Conservation (phyloP, 2,797 vertebrate species). For the Hydrolagus colliei region DNA sequence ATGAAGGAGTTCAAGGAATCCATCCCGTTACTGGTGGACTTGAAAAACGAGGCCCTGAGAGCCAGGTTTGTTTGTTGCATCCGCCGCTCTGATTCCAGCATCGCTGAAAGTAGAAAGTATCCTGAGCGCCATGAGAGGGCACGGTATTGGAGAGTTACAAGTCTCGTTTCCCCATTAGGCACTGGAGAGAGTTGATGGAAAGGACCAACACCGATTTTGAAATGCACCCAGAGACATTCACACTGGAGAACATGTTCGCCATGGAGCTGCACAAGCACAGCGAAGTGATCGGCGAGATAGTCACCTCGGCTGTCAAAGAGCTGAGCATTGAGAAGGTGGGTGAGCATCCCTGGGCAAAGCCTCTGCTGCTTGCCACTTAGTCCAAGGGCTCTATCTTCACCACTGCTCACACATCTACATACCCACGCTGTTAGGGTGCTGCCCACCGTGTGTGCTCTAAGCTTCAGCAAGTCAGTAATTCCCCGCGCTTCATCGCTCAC, state of each 20-base stretch:
- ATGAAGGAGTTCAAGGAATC: constrained; percentile 90
- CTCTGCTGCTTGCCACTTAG: no score
- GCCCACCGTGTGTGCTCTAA: no score
- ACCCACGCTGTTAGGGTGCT: no score
- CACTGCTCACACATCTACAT: no score
- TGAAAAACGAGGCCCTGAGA: constrained; percentile 86
- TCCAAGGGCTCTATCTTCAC: no score
- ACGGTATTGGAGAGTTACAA: background rate
- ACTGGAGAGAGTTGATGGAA: constrained; percentile 86
- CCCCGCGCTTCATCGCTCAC: no score
- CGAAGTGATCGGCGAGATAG: constrained; percentile 75
- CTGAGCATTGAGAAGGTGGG: constrained; percentile 84
- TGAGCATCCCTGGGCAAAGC: background rate
- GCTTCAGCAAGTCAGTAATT: no score
- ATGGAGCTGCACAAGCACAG: constrained; percentile 83
- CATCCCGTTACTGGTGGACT: constrained; percentile 78
- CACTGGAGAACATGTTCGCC: constrained; percentile 90
- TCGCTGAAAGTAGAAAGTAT: background rate
- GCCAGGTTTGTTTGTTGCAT: constrained; percentile 64
- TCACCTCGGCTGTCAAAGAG: constrained; percentile 81
- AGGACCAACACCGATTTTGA: constrained; percentile 76
- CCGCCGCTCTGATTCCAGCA: background rate
- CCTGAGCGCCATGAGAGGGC: no score
- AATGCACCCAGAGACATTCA: constrained; percentile 79
- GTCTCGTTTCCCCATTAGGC: constrained; percentile 53